Evolutionary conservation across 2,113 vertebrate genomes (phyloP), one percentile per base, ranked within the genome.

Genomic region (Lepus europaeus): DNA sequence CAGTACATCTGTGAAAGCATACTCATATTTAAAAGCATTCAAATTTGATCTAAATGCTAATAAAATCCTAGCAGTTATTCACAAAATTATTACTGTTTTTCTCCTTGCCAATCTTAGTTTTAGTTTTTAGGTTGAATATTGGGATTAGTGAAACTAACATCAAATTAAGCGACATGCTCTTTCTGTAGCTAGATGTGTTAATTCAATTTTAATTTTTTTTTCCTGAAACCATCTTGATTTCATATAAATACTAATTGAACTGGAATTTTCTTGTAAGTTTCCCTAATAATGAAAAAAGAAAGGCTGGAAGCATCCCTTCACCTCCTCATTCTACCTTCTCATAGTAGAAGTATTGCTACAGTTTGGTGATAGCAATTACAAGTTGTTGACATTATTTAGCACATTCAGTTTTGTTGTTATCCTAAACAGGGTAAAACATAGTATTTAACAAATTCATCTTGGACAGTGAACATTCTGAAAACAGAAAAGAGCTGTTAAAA

Each of bases 121-220:
- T 95, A 33, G 51, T 72, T 94, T 95, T 88, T 86, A 79, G n/a
- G 27, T n/a, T 87, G 73, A 91, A 90, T 94, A 33, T 94, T 93
- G 29, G 89, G 39, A 74, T 97, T 88, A 93, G 78, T 85, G 29
- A 81, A 84, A 87, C 69, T 89, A 92, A 90, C 56, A 31, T 1
- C 56, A 73, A 36, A 68, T 86, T 88, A 83, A 59, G 33, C 86
- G 70, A 74, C 23, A 90, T 31, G 3, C 81, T 90, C 56, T 94
- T 97, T 33, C n/a, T 92, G 10, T 69, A 92, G 27, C 74, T 83
- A 5, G 77, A 91, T 64, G 73, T 91, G 19, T 72, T 31, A 51
- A 93, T 93, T 92, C 84, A 79, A 93, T 77, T 95, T 93, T 78
- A 82, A 74, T 85, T 90, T 93, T 91, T 87, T 68, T 90, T 96